Evolutionary conservation across 2,888 invertebrate species (phyloP), one percentile per base, ranked within the genome.

Genomic region (Ametastegia equiseti): DNA sequence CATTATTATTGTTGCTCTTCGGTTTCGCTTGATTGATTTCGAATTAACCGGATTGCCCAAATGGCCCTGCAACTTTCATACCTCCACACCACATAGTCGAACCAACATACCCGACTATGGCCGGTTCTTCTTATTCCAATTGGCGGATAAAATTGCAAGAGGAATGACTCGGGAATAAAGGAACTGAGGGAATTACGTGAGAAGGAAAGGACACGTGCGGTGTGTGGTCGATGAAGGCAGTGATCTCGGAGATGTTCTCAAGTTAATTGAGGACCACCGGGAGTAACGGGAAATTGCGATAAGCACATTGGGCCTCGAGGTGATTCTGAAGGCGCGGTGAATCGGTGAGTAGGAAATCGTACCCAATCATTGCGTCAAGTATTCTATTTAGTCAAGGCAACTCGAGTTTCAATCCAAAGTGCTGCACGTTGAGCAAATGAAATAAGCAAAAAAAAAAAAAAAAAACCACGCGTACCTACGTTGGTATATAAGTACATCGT

Each of bases 21-120:
- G 60, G 42, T 78, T 78, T 13, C n/a, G 19, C 30, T 78, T 78
- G 78, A 78, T 78, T 78, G 78, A 78, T 78, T 78, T 78, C 42
- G 42, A 63, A 78, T 78, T 27, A 42, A 60, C 78, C 75, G 13
- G 60, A 42, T 42, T 63, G 36, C 54, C 45, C 15, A 47, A n/a
- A 23, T 47, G 4, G 27, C 47, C 47, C n/a, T n/a, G n/a, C 19
- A 67, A 67, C 39, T 11, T 36, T 19, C 6, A 1, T 9, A 23
- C 30, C 60, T 30, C 13, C 30, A 15, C 30, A 15, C 6, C 30
- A 30, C 30, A 30, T 60, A 30, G 30, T 60, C 15, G 13, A 60
- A 30, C 0, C 15, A 60, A 30, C 30, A 5, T 42, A 42, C 42
- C 42, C 42, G 42, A 42, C 9, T 42, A 5, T 9, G 42, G 9